Conservation (phyloP, 1,140 invertebrate genomes). For the Lutraria rhynchaena region DNA sequence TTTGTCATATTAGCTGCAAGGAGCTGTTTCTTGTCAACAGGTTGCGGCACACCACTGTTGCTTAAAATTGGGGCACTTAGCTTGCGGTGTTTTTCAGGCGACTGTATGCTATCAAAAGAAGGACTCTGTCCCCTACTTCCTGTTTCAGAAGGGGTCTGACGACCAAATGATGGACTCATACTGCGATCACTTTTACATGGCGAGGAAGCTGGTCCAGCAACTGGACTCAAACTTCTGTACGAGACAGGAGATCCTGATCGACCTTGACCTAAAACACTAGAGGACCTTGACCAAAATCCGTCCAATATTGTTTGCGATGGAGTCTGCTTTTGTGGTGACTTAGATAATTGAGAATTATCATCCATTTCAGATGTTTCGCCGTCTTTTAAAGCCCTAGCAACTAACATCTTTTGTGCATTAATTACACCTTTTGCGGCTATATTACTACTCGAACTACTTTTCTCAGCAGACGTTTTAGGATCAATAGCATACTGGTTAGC, state of each 20-base stretch:
- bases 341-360: background rate
- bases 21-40: conserved; percentile 39
- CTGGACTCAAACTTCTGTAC: conserved; percentile 18
- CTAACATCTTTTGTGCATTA: conserved; percentile 41
- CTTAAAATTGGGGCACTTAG: background rate
- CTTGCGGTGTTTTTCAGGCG: conserved; percentile 14
- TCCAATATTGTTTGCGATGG: conserved; percentile 14
- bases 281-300: conserved; percentile 6
- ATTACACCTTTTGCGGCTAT: conserved; percentile 39
- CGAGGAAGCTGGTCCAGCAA: background rate
- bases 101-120: background rate
- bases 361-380: conserved; percentile 34
- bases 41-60: conserved; percentile 21
- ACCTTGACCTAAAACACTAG: conserved; percentile 4
- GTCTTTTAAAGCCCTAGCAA: conserved; percentile 54
- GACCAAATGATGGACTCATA: background rate
- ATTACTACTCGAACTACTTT: conserved; percentile 52
- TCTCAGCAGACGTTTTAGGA: conserved; percentile 49
- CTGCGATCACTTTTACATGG: background rate
- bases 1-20: conserved; percentile 58
- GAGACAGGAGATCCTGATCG: conserved; percentile 46
- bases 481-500: conserved; percentile 56
- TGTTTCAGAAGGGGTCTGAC: background rate
- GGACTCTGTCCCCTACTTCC: conserved; percentile 26
- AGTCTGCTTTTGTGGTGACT: background rate